phyloP scores from a whole-genome alignment of 2,888 invertebrate genomes.

The Microplitis deprimator region DNA sequence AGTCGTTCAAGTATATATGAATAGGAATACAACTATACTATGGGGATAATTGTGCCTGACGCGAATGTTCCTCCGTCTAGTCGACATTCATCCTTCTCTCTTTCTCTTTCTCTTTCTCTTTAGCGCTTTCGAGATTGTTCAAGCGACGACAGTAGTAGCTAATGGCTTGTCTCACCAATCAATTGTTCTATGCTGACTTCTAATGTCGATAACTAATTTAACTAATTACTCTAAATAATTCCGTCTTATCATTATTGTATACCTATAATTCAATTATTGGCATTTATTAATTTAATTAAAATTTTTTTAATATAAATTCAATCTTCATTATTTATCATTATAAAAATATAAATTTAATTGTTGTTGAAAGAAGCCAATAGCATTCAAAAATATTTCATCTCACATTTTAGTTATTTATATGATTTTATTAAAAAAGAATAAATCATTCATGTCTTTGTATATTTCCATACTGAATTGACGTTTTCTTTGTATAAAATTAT shows the following conservation, averaged over 20 bases:
- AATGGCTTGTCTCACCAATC: background rate
- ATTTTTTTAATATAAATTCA: background rate
- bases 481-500: no score
- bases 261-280: background rate
- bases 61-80: constrained; percentile 15
- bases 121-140: constrained; percentile 1
- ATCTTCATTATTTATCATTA: no score
- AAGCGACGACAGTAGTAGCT: background rate
- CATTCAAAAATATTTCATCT: no score
- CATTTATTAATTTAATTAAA: background rate
- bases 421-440: no score
- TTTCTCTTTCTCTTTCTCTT: background rate
- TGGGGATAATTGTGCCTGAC: constrained; percentile 20
- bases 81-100: background rate
- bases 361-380: no score
- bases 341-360: no score
- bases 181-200: background rate
- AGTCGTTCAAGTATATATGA: constrained; percentile 49
- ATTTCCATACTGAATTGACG: no score
- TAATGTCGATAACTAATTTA: background rate
- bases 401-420: no score
- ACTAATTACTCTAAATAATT: background rate
- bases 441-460: no score
- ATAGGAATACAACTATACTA: constrained; percentile 32
- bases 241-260: background rate